Evolutionary conservation across 1,140 invertebrate genomes (phyloP), one percentile per base, ranked within the genome.

Genomic region (Drosophila baimaii): DNA sequence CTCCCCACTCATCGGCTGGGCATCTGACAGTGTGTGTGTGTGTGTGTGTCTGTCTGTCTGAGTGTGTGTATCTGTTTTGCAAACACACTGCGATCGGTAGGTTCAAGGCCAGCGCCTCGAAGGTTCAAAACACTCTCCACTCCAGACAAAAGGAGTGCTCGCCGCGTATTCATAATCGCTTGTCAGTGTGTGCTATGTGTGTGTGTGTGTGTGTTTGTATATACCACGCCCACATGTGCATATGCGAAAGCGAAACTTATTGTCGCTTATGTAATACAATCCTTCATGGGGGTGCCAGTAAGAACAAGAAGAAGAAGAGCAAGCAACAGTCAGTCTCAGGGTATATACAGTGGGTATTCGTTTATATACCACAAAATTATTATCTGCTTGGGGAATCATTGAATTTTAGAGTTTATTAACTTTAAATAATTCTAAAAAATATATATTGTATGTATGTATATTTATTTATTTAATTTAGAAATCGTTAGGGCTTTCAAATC

Each of bases 71-170:
- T 82, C 65, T 84, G 73, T 84, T 83, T 84, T 64, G 68, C 81
- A 74, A 79, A 82, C 68, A 72, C 51, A 75, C 72, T 82, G 75
- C 73, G 74, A 77, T 77, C 74, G 73, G 83, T 65, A 86, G 82
- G 82, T 86, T 86, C 82, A 86, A 86, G 82, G 82, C 82, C 82
- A 86, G 68, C 73, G 82, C 63, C 84, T 77, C 83, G 81, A 88
- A 83, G 82, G 82, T 86, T 86, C 82, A 88, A 77, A 83, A 88
- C 75, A 65, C 63, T 83, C 58, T 52, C 52, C 55, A 23, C 25
- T 58, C 63, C 31, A 77, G 73, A 76, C 73, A 76, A 76, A 76
- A 66, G 72, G 73, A 76, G 73, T 76, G 71, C 31, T 57, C 46
- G 49, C 58, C 70, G 70, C 39, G 66, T 70, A 47, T 71, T 70